Evolutionary conservation across 2,888 invertebrate genomes (phyloP), one percentile per base, ranked within the genome.

Genomic region (Neria commutata): DNA sequence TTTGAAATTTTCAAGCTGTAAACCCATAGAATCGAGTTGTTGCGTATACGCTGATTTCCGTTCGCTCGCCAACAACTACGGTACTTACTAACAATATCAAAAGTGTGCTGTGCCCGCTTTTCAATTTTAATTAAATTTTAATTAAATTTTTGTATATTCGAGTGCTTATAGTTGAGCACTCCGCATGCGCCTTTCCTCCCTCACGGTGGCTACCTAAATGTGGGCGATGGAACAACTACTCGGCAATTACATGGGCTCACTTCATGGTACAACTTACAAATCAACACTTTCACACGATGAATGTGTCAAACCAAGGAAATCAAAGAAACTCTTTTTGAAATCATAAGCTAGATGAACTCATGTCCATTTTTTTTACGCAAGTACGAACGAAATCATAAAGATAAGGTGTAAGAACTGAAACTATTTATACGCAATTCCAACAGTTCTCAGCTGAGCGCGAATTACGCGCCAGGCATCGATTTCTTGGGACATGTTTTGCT

Each of bases 401-500:
- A 25, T 55, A 58, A 16, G 40, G 48, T 19, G 21, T 34, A 6
- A 37, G n/a, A 42, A 25, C 14, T 14, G 23, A 64, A 62, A 56
- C 40, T 54, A 53, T 52, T 14, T 46, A 21, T 23, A 5, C 5
- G 14, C 10, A 23, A 48, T 25, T 48, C 48, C 48, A 48, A 48
- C 48, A 42, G 21, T 42, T 42, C 53, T 59, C 47, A 56, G 46
- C 42, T 42, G 21, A 19, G 21, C 3, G 17, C 40, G 54, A 61
- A 56, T 57, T 65, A 62, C 60, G 53, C 49, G 57, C 57, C 68
- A 76, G 81, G 79, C 80, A 74, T 79, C 73, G 82, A 82, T 82
- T 82, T 82, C 82, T 82, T 82, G 82, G 80, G 74, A 73, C 63
- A 71, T 75, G 72, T 70, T 65, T 26, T 45, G n/a, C n/a, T n/a